Conservation (phyloP, 2,797 vertebrate genomes). For the Avahi laniger region DNA sequence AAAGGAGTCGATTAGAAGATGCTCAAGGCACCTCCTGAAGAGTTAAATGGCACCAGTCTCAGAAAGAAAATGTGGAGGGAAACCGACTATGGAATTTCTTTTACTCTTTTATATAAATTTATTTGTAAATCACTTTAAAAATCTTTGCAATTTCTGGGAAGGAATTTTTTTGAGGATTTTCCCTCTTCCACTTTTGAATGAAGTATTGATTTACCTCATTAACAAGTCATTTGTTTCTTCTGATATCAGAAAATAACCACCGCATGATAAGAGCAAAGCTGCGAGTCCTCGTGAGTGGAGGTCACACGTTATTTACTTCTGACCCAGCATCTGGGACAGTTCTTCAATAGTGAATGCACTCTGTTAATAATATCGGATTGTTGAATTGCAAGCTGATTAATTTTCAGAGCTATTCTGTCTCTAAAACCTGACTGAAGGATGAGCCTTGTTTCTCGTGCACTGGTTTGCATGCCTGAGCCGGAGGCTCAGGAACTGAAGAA, state of each 20-base stretch:
- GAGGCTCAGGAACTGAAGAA: neutral
- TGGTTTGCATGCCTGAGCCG: neutral
- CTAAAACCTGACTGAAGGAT: neutral
- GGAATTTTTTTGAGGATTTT: neutral
- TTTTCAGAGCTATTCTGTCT: neutral
- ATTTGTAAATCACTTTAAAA: conserved; percentile 40
- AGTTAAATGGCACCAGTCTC: neutral
- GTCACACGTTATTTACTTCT: neutral
- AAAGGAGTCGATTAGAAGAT: neutral
- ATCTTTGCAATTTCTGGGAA: neutral
- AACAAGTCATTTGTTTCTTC: conserved; percentile 25
- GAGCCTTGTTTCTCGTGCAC: neutral
- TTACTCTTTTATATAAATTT: conserved; percentile 9
- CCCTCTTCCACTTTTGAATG: neutral
- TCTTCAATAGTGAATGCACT: neutral
- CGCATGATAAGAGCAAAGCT: neutral
- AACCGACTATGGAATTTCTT: neutral
- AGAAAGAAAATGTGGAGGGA: neutral
- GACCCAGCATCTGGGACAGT: neutral
- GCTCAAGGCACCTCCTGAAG: neutral
- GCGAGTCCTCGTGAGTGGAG: neutral
- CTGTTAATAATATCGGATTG: neutral
- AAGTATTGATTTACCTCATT: neutral
- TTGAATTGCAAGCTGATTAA: neutral
- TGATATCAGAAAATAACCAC: conserved; percentile 36